These are phyloP conservation scores for Parazoanthus darwini DNA, from an alignment of 92 coral and sea anemone genomes.

Conservation along the genomic window DNA sequence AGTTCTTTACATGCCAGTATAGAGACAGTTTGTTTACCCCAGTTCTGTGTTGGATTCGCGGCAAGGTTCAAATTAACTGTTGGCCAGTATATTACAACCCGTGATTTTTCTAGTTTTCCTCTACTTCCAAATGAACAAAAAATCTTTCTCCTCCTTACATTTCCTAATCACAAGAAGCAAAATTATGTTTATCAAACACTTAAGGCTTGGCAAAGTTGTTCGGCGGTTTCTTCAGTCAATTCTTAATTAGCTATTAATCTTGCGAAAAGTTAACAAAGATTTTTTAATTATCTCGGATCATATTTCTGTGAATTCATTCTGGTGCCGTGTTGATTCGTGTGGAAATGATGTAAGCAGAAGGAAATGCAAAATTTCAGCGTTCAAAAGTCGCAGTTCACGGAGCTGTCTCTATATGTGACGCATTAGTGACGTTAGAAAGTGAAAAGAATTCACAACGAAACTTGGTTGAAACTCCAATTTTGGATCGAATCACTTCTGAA, in stretches of 20 bases:
- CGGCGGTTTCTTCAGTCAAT: constrained; percentile 88
- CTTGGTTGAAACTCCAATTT: background rate
- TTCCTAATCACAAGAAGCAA: constrained; percentile 44
- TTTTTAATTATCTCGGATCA: constrained; percentile 89
- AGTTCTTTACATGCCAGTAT: constrained; percentile 68
- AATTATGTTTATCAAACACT: constrained; percentile 62
- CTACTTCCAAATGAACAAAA: constrained; percentile 18
- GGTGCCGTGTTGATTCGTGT: constrained; percentile 4
- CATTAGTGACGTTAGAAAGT: constrained; percentile 31
- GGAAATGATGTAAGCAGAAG: constrained; percentile 28
- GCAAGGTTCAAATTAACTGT: background rate
- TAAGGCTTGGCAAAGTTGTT: constrained; percentile 64
- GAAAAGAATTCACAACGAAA: constrained; percentile 30
- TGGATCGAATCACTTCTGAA: background rate
- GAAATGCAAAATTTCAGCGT: background rate
- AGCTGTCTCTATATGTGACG: constrained; percentile 21
- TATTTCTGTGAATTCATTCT: constrained; percentile 62
- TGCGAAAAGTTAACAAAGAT: constrained; percentile 94
- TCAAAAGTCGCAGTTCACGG: background rate
- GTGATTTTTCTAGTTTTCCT: background rate
- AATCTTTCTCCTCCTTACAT: constrained; percentile 23
- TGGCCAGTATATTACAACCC: background rate
- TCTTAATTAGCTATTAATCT: constrained; percentile 97
- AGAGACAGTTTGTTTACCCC: constrained; percentile 53
- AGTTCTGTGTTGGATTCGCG: constrained; percentile 24